A percentile compares a stretch with the other conserved stretches of the same genome.
These are phyloP conservation scores for Urocolius indicus DNA, from an alignment of 2,113 vertebrate genomes.

Conservation along the genomic window DNA sequence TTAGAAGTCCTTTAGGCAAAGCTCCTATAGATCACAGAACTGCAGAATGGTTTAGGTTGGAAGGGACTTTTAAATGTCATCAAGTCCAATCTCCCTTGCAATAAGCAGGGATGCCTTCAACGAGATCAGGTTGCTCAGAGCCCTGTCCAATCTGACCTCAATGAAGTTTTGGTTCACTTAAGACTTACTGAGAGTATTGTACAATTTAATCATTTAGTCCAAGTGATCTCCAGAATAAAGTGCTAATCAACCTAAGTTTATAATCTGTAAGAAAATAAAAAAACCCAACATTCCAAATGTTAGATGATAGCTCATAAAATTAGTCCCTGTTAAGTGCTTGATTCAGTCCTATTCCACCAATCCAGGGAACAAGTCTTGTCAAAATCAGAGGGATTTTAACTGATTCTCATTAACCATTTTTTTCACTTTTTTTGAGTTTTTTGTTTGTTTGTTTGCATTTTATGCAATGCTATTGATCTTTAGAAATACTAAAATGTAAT, in stretches of 20 bases:
- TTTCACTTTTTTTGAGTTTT: background rate
- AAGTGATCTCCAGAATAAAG: background rate
- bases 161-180: background rate
- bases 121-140: background rate
- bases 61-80: background rate
- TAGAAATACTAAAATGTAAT: background rate
- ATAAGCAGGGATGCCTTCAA: background rate
- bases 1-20: background rate
- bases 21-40: background rate
- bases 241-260: background rate
- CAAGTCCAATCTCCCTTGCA: background rate
- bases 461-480: background rate
- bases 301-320: background rate
- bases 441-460: background rate
- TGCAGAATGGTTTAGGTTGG: background rate
- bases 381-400: background rate
- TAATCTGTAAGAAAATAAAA: background rate
- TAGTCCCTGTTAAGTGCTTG: background rate
- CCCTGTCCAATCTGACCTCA: background rate
- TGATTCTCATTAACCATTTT: background rate
- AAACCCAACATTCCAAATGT: rapidly evolving
- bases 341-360: background rate
- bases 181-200: background rate
- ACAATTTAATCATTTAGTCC: background rate
- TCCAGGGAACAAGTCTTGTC: background rate